Base-by-base conservation (phyloP, 2,888 invertebrate species). In the Eueremaeus valkanovi region DNA sequence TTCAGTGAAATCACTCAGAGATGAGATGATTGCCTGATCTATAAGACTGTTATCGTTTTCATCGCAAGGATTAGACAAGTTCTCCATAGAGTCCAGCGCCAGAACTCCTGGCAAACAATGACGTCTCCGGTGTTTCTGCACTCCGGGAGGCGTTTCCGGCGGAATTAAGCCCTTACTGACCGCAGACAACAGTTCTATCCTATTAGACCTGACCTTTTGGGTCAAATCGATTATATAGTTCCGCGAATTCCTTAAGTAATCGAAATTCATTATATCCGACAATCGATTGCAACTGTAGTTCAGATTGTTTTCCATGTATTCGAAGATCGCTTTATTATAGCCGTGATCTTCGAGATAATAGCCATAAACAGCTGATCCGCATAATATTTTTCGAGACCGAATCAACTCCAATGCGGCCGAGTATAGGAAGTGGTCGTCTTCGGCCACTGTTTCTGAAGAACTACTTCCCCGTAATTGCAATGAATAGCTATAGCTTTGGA, bases 281-380 rank as follows among this genome's bases (percentile, higher is more conserved):
- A 89, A 82, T 78, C 87, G 87, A 81, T 89, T 89, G 1, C 88
- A 88, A 21, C 86, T 86, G 81, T 88, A 88, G 82, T 89, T 89
- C 63, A 89, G 82, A 82, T 89, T 89, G 79, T 88, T 88, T 88
- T 89, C 89, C 87, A 89, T 88, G 80, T 88, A 88, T 82, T 89
- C 89, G 82, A 89, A 89, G 76, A 89, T 88, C 58, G 87, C 86
- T 82, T 88, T 88, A 81, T 88, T 88, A 81, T 88, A 88, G 8
- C 88, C 88, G 81, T 87, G 86, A 79, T 88, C 88, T 81, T 88
- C 87, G 72, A 89, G 82, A 81, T 88, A 89, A 82, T 87, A 89
- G 13, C 88, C 89, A 81, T 88, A 89, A n/a, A 88, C 88, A 81
- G 89, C 89, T 6, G 88, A 88, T 61, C 88, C 89, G 81, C 88